Base-by-base conservation (phyloP, 2,888 invertebrate genomes). In the Prosapia bicincta region DNA sequence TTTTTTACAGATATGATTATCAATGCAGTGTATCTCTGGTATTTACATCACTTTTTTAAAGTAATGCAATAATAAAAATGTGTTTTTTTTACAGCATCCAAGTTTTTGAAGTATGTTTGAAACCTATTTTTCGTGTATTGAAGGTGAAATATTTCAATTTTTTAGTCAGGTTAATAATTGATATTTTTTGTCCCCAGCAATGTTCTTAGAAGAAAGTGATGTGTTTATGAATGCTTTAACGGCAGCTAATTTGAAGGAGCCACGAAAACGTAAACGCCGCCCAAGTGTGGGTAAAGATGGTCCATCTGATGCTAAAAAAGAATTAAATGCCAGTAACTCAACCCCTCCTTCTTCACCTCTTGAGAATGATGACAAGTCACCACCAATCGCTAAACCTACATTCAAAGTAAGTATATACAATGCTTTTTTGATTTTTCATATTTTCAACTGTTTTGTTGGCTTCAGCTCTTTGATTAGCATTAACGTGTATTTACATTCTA, bases 141-240 rank as follows among this genome's bases (percentile, higher is more conserved):
- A n/a, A n/a, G n/a, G n/a, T n/a, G n/a, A n/a, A n/a, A n/a, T n/a
- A n/a, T n/a, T n/a, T n/a, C n/a, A n/a, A n/a, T n/a, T n/a, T n/a
- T n/a, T n/a, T n/a, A n/a, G n/a, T n/a, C n/a, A n/a, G n/a, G n/a
- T n/a, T n/a, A n/a, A n/a, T n/a, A n/a, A n/a, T n/a, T n/a, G n/a
- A n/a, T n/a, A n/a, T n/a, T n/a, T 38, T 79, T 81, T 79, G 79
- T 80, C 84, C 88, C 80, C 88, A 92, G 93, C 93, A 72, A 88
- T 74, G 74, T 74, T 92, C 80, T 85, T 97, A 69, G 92, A 95
- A 83, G 98, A 98, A 84, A 96, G 96, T 83, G 95, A 94, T 82
- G 92, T 96, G 86, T 98, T 98, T 84, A 96, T 96, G 92, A 96
- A 97, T 85, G 96, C 96, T 0, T 86, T 98, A 38, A 93, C 93